Base-by-base conservation (phyloP, 2,888 invertebrate genomes). In the Plebejus anna region DNA sequence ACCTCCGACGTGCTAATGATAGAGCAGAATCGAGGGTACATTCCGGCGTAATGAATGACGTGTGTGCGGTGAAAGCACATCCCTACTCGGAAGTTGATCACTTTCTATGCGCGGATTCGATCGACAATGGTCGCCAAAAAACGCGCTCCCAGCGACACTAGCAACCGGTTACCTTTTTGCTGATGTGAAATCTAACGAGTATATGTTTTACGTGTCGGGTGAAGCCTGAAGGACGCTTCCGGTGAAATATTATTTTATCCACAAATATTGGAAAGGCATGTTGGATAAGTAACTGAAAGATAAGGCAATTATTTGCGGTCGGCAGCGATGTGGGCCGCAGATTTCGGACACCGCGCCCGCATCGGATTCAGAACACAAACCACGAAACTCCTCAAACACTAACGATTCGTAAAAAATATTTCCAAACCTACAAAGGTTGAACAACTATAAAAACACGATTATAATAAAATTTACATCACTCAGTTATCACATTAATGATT, bases 41-140 rank as follows among this genome's bases (percentile, higher is more conserved):
- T 47, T 28, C 47, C 28, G 28, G 6, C 51, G 28, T 28, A 47
- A 28, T 55, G 28, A 73, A 28, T 47, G 73, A 47, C 47, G 32
- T 47, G 38, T 73, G 73, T 51, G 55, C 42, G 51, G 61, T n/a
- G 57, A 75, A 22, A 22, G 70, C 42, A 36, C 78, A 51, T 61
- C 75, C 75, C 61, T 77, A 73, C 75, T 71, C 79, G 79, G 79
- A 77, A 80, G 78, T 78, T 78, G 76, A 73, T 79, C 79, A 78
- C 82, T 82, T 82, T 82, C 82, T 81, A 82, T 70, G 42, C 42
- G 77, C 73, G 59, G 66, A 76, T 76, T 75, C 66, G 77, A 78
- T 71, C 75, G 55, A 81, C 81, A 81, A 82, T 82, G 79, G 78
- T 80, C 78, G 81, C 82, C 82, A 84, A 87, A 85, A 88, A 86